Conservation (phyloP, 64 coral and sea anemone genomes). For the Porites australiensis region DNA sequence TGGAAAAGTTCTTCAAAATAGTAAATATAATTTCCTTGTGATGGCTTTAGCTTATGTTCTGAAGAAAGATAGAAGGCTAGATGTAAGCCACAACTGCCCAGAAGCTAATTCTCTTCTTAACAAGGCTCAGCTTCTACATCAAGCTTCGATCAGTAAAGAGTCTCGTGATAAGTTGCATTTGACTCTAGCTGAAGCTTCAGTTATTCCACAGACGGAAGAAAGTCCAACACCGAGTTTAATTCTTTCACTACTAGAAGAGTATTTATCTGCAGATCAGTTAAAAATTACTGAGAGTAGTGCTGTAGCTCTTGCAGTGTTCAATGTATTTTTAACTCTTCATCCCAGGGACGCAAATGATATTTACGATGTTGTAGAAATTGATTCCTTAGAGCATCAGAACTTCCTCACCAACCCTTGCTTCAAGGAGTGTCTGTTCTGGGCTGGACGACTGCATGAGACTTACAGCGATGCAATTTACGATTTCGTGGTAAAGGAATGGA, state of each 20-base stretch:
- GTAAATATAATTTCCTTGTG: conserved; percentile 86
- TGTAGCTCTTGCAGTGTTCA: conserved; percentile 87
- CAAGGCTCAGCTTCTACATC: conserved; percentile 53
- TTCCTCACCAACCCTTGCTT: conserved; percentile 57
- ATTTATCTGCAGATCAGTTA: conserved; percentile 53
- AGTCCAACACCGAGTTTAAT: conserved; percentile 15
- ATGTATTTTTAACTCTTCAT: conserved; percentile 73
- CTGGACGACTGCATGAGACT: conserved; percentile 67
- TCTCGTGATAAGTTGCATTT: not conserved
- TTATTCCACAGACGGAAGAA: not conserved
- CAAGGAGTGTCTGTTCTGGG: conserved; percentile 72
- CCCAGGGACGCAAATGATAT: conserved; percentile 19
- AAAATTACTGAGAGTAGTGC: conserved; percentile 89
- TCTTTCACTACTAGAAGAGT: conserved; percentile 67
- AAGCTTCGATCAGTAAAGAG: not conserved
- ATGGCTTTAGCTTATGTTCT: conserved; percentile 77
- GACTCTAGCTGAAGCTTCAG: not conserved
- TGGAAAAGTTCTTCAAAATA: conserved; percentile 62
- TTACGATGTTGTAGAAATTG: not conserved
- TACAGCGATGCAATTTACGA: conserved; percentile 83
- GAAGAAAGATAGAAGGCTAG: conserved; percentile 22
- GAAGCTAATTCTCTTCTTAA: conserved; percentile 53
- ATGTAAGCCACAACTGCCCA: not conserved
- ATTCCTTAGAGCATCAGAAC: conserved; percentile 25
- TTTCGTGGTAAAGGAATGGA: conserved; percentile 80